Evolutionary conservation across 2,888 invertebrate species (phyloP).

Genomic region (Drosophila neutralis): DNA sequence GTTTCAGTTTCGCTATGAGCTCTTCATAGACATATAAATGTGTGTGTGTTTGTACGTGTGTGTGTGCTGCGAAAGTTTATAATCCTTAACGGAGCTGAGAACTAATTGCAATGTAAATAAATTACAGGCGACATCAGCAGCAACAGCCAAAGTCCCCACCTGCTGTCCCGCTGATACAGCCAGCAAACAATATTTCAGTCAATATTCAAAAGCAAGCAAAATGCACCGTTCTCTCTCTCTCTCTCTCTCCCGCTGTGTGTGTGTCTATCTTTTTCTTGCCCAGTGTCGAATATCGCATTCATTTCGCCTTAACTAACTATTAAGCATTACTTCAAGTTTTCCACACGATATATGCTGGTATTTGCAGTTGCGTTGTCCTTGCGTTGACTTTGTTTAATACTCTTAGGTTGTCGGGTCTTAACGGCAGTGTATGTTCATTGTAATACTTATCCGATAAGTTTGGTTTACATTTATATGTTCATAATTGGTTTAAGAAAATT

Average conservation of each 20-base stretch:
- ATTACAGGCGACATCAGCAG: conserved; percentile 77
- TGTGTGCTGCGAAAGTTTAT: conserved; percentile 66
- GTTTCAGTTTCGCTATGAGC: conserved; percentile 56
- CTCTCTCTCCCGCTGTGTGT: neutral
- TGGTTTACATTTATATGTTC: neutral
- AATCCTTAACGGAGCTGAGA: conserved; percentile 82
- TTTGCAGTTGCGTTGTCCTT: conserved; percentile 54
- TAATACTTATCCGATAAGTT: neutral
- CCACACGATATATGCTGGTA: conserved; percentile 69
- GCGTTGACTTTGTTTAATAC: conserved; percentile 48
- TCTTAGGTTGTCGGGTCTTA: neutral
- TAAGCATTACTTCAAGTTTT: conserved; percentile 74
- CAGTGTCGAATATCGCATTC: conserved; percentile 64
- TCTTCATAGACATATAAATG: conserved; percentile 11
- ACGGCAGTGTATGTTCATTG: neutral
- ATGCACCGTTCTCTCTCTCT: conserved; percentile 12
- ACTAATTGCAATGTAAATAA: conserved; percentile 83
- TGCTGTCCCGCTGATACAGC: conserved; percentile 4
- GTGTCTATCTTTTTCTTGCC: neutral
- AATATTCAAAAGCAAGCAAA: conserved; percentile 70
- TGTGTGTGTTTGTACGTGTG: conserved; percentile 16
- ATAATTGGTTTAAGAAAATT: neutral
- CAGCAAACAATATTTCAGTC: conserved; percentile 69
- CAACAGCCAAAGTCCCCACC: conserved; percentile 22
- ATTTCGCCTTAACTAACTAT: conserved; percentile 80